Base-by-base conservation (phyloP, 2,888 invertebrate species). In the Leptopterna dolabrata region DNA sequence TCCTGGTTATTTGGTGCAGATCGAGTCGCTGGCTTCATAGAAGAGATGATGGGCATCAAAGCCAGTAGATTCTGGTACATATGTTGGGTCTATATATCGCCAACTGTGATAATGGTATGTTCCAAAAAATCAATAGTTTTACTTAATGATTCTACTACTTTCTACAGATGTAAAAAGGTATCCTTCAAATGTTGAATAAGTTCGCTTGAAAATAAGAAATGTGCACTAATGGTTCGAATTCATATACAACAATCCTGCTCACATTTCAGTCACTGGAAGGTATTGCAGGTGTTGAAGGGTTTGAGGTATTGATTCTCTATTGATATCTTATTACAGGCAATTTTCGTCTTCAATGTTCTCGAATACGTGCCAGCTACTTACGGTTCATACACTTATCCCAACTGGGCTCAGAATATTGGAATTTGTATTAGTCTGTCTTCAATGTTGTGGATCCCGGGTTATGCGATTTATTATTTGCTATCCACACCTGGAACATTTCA, bases 401-500 rank as follows among this genome's bases (percentile, higher is more conserved):
- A 91, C 87, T 95, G 94, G 94, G 94, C 94, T 0, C 93, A 94
- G 90, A 91, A 93, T 63, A 90, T 94, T 45, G 95, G 95, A n/a
- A 92, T 94, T 89, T 91, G 92, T 63, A 92, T 95, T 86, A 94
- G 94, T 89, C 92, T 94, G 45, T 93, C 94, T 2, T 95, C 95
- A 2, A 95, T 95, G 94, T 91, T 94, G 36, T 94, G 94, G 93
- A 93, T 95, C 88, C 95, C 95, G 11, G 91, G 91, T 16, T 95
- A 95, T 90, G 94, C 94, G 2, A 90, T 94, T 87, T 95, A 94
- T 90, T 94, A 94, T 90, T 90, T 94, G 1, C 89, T 93, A 27
- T 91, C 91, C 0, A 92, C 93, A 70, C 92, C 93, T 1, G 94
- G 93, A 88, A 92, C 93, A 1, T 90, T 94, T 24, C 91, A 92